Evolutionary conservation across 2,797 vertebrate genomes (phyloP), one percentile per base, ranked within the genome.

Genomic region (Typhlichthys subterraneus): DNA sequence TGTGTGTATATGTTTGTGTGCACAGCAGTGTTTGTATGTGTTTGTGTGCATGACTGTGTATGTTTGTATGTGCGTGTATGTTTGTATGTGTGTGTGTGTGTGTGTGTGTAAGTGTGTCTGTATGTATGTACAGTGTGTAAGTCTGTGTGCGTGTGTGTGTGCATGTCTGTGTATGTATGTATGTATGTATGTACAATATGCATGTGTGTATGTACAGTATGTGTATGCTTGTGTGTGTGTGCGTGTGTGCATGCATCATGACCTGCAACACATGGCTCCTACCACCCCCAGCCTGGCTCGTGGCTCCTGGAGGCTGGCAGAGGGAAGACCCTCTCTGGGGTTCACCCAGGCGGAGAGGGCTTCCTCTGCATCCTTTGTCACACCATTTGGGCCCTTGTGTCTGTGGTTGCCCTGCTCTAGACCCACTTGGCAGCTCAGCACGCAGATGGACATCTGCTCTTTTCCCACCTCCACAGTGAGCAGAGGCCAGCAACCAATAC

Each of bases 361-460:
- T 93, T 93, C 92, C 92, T 93, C 91, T 85, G 88, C 91, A 88
- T 92, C 91, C 90, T 93, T 93, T 94, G 91, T 92, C 91, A 88
- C 91, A 90, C 91, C 92, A 92, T 92, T 92, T 92, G 92, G 88
- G 87, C 86, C 85, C 90, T 91, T 88, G 90, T 90, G 92, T 91
- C 87, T 92, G 87, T 85, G 84, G 85, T 85, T 84, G 87, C 84
- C 72, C 82, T 79, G 79, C 82, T 89, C 85, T 77, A 84, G 89
- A 90, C 83, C 88, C 90, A 88, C 84, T 92, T 94, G 91, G 91
- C 92, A 93, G 88, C 86, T 75, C 83, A 61, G 72, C 48, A 73
- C 65, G 84, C 87, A 91, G 87, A 88, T 77, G 76, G 93, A 93
- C 93, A 94, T 94, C 93, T 94, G 93, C 90, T 93, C 84, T 80